Percentiles rank a stretch among this genome's conserved stretches.
Conservation (phyloP, 2,888 invertebrate genomes). For the Cosmia pyralina region DNA sequence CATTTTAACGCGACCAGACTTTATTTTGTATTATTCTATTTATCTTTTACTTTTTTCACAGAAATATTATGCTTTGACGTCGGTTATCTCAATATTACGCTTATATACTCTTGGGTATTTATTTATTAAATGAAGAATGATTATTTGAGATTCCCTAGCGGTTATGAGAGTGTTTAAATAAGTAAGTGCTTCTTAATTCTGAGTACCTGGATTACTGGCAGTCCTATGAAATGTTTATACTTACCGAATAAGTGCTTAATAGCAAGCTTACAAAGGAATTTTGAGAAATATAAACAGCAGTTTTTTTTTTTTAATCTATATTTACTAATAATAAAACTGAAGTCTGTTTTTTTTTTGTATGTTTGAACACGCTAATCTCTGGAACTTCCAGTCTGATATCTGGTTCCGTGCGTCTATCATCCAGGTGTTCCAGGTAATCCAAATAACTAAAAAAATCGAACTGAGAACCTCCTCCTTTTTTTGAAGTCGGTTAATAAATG, state of each 20-base stretch:
- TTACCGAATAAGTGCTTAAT: not conserved
- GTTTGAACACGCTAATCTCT: no score
- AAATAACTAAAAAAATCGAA: no score
- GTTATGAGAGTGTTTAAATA: slow-evolving; percentile 1
- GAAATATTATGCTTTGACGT: slow-evolving; percentile 4
- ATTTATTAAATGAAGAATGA: slow-evolving; percentile 9
- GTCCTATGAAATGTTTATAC: not conserved
- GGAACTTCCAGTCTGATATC: no score
- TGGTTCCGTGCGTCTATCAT: no score
- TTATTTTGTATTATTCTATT: slow-evolving; percentile 14
- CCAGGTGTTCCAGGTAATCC: no score
- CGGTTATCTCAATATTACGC: not conserved
- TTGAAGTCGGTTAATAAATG: no score
- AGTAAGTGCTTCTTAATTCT: not conserved
- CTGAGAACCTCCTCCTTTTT: no score
- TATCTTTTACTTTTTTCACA: slow-evolving; percentile 9
- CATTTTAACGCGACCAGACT: slow-evolving; percentile 25
- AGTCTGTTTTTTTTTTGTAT: no score
- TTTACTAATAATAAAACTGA: no score
- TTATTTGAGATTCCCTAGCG: slow-evolving; percentile 1
- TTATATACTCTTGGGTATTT: slow-evolving; percentile 20
- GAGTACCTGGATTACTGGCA: not conserved
- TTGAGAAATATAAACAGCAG: no score
- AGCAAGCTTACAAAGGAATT: no score
- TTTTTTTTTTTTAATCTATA: no score